Percentiles rank a stretch among this genome's conserved stretches.
Evolutionary conservation across 2,113 vertebrate species (phyloP).

Genomic region (Uropsilus gracilis): DNA sequence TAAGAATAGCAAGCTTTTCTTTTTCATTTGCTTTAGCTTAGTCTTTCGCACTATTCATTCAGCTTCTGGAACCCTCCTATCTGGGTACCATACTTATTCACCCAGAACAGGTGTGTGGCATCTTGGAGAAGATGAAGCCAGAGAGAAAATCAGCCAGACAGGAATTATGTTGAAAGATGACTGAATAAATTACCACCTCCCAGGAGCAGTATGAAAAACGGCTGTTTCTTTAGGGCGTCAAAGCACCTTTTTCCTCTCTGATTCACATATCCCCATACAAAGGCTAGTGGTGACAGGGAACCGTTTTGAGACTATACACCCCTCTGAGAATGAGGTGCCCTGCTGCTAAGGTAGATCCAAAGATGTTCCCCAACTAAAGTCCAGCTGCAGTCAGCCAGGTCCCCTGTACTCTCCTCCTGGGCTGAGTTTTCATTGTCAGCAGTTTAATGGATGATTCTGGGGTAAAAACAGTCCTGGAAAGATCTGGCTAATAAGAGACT

Average conservation of each 20-base stretch:
- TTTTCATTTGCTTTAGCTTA: background rate
- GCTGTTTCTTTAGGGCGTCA: background rate
- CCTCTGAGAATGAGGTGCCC: background rate
- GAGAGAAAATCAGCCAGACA: conserved; percentile 21
- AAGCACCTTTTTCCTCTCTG: conserved; percentile 23
- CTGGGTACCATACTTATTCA: background rate
- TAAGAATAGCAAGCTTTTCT: background rate
- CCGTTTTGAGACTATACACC: background rate
- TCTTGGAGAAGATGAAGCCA: conserved; percentile 37
- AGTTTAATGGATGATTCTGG: background rate
- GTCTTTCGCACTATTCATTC: background rate
- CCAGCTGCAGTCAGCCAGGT: background rate
- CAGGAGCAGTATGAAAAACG: conserved; percentile 22
- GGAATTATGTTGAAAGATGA: conserved; percentile 55
- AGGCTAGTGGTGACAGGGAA: background rate
- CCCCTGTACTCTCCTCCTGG: too few relatives aligned
- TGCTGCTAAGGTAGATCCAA: background rate
- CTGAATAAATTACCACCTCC: conserved; percentile 51
- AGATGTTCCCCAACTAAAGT: too few relatives aligned
- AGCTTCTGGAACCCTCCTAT: background rate
- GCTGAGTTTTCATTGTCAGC: background rate
- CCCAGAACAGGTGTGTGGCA: conserved; percentile 24
- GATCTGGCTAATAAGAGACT: background rate
- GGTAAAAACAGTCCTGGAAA: too few relatives aligned
- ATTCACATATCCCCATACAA: background rate